Percentiles rank a stretch among this genome's conserved stretches.
Evolutionary conservation across 2,797 vertebrate species (phyloP).

Genomic region (Hemitrygon akajei): DNA sequence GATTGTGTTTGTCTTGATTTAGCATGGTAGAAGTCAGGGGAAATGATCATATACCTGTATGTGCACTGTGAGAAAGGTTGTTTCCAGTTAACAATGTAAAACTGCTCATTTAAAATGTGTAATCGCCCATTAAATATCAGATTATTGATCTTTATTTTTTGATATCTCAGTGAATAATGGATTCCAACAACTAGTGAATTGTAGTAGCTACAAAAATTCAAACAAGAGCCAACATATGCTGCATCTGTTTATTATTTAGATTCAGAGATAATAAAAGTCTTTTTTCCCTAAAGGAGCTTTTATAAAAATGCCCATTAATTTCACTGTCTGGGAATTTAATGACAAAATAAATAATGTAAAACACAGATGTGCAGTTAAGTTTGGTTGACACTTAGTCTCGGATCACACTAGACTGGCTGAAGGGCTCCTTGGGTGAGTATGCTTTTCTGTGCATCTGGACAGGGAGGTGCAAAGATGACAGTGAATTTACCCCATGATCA

Average conservation of each 20-base stretch:
- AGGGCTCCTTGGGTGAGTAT: background rate
- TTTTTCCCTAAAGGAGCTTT: background rate
- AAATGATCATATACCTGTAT: background rate
- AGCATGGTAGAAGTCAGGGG: background rate
- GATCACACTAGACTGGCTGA: background rate
- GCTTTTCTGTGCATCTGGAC: background rate
- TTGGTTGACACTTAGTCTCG: slow-evolving; percentile 1
- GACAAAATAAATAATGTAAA: slow-evolving; percentile 30
- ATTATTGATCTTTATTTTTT: background rate
- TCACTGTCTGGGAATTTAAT: slow-evolving; percentile 33
- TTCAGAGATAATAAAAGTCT: background rate
- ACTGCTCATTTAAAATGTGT: background rate
- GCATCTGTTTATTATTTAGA: slow-evolving; percentile 29
- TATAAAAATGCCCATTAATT: slow-evolving; percentile 31
- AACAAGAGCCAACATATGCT: background rate
- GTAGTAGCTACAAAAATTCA: background rate
- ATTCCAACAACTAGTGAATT: background rate
- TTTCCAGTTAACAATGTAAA: background rate
- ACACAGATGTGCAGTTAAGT: slow-evolving; percentile 24
- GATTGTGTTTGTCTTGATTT: background rate
- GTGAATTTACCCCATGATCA: background rate
- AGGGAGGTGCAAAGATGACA: background rate
- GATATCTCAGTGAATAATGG: background rate
- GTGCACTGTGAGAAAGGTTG: background rate
- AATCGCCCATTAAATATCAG: background rate